Percentiles rank a stretch among this genome's conserved stretches.
phyloP scores from a whole-genome alignment of 2,113 vertebrate species.

The Ahaetulla prasina region DNA sequence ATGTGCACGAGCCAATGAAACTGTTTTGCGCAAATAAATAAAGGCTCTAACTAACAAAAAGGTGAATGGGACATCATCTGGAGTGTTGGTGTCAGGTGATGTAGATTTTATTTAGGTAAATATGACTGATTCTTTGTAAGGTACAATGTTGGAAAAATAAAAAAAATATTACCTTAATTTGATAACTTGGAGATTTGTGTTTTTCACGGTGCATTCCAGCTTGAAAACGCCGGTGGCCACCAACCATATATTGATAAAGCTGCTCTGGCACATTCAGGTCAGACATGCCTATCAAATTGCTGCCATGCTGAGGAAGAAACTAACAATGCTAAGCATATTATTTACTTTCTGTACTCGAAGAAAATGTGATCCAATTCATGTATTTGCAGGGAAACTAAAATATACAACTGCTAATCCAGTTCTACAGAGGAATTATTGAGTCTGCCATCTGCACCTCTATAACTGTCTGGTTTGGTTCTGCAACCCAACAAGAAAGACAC shows the following conservation, averaged over 20 bases:
- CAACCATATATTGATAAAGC: conserved; percentile 99
- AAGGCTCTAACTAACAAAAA: not conserved
- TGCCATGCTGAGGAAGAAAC: conserved; percentile 80
- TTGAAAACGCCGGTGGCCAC: conserved; percentile 88
- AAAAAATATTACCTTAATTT: conserved; percentile 82
- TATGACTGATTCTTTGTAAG: rapidly evolving
- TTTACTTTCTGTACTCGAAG: rapidly evolving
- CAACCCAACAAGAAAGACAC: too few species aligned
- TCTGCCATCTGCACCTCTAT: too few species aligned
- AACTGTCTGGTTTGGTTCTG: too few species aligned
- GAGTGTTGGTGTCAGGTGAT: not conserved
- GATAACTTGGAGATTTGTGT: conserved; percentile 97
- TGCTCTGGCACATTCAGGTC: conserved; percentile 97
- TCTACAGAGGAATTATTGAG: too few species aligned
- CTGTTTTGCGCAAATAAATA: not conserved
- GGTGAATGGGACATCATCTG: not conserved
- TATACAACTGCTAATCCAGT: too few species aligned
- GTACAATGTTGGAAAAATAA: not conserved
- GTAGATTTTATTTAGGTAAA: not conserved
- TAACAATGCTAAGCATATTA: not conserved
- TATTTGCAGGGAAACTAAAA: not conserved
- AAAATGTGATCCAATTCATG: not conserved
- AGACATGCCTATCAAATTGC: conserved; percentile 95
- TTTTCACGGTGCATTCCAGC: conserved; percentile 87
- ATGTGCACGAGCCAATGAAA: not conserved